phyloP scores from a whole-genome alignment of 2,113 vertebrate species.

The Corythaeola cristata region DNA sequence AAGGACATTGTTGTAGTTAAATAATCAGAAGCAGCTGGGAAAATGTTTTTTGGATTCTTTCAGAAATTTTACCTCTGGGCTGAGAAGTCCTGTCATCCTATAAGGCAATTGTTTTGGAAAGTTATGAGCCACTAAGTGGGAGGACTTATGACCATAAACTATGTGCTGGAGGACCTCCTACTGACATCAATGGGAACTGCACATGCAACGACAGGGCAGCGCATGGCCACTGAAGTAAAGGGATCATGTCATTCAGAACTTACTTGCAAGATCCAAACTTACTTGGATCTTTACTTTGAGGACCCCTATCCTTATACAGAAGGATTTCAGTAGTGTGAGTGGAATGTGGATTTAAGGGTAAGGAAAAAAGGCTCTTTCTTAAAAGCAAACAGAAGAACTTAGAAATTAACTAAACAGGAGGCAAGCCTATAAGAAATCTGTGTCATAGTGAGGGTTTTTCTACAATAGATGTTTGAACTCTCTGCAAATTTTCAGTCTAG shows the following conservation, averaged over 20 bases:
- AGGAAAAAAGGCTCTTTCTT: background rate
- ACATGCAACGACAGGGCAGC: background rate
- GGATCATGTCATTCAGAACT: background rate
- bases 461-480: background rate
- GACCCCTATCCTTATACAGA: background rate
- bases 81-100: background rate
- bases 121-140: background rate
- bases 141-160: background rate
- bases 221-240: background rate
- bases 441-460: background rate
- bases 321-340: background rate
- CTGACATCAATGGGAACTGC: background rate
- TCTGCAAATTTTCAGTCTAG: background rate
- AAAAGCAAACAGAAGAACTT: background rate
- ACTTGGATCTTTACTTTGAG: background rate
- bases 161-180: background rate
- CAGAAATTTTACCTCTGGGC: background rate
- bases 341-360: background rate
- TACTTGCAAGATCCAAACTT: background rate
- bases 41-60: background rate
- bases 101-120: constrained; percentile 17
- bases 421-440: background rate
- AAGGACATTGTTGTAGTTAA: background rate
- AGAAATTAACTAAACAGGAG: background rate
- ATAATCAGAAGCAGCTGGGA: background rate